phyloP scores from a whole-genome alignment of 2,888 invertebrate species.

The Auanema freiburgensis region DNA sequence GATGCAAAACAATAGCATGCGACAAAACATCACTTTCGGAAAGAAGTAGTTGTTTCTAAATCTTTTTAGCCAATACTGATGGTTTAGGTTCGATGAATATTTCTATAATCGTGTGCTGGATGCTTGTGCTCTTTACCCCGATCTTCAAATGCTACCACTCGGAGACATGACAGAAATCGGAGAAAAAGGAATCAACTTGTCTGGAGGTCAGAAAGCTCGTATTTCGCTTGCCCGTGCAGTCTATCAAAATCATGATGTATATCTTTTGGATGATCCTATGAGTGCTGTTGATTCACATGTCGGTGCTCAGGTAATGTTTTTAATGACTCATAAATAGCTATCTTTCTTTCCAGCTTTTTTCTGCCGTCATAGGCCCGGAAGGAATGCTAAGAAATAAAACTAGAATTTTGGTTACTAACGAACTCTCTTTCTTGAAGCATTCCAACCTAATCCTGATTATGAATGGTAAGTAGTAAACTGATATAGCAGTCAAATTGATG shows the following conservation, averaged over 20 bases:
- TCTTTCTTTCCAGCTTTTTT: slow-evolving; percentile 44
- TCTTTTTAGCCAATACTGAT: neutral
- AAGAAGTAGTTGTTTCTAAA: slow-evolving; percentile 24
- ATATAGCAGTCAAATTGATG: neutral
- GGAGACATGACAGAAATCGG: slow-evolving; percentile 62
- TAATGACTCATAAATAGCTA: no score
- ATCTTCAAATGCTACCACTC: slow-evolving; percentile 51
- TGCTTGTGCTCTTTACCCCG: slow-evolving; percentile 56
- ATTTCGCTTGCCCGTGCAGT: slow-evolving; percentile 89
- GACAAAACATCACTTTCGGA: slow-evolving; percentile 86
- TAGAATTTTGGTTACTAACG: slow-evolving; percentile 89
- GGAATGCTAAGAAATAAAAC: slow-evolving; percentile 71
- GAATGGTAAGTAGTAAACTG: slow-evolving; percentile 67
- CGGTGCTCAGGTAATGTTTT: slow-evolving; percentile 80
- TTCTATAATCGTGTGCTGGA: slow-evolving; percentile 60
- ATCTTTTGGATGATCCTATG: slow-evolving; percentile 89
- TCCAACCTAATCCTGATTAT: slow-evolving; percentile 88
- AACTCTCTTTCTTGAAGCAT: slow-evolving; percentile 86
- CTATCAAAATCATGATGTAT: slow-evolving; percentile 84
- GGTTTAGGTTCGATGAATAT: slow-evolving; percentile 48
- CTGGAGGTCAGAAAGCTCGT: slow-evolving; percentile 69
- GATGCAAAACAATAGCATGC: slow-evolving; percentile 94
- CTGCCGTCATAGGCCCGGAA: slow-evolving; percentile 60
- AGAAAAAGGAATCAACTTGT: slow-evolving; percentile 63
- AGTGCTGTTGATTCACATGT: slow-evolving; percentile 96